Base-by-base conservation (phyloP, 2,113 vertebrate genomes). In the Apus apus region DNA sequence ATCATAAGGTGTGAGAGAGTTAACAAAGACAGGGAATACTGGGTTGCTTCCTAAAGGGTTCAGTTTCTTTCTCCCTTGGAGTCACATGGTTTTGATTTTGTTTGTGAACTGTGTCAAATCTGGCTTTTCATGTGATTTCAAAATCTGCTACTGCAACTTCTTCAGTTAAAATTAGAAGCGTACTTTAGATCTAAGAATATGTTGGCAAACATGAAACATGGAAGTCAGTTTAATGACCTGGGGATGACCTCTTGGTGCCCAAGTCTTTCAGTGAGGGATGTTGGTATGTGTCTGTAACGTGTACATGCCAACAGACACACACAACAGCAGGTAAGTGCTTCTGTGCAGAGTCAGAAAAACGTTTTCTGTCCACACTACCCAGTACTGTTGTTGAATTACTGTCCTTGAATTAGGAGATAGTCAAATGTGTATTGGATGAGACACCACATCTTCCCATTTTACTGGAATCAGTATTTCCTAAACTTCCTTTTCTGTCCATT, bases 1-100 rank as follows among this genome's bases (percentile, higher is more conserved):
- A 78, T 81, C 20, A 9, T 60, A 72, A 74, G 30, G 50, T 85
- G 22, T 68, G 50, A 40, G 53, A 60, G 18, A 38, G 18, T 81
- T 94, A 87, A 72, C 81, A 34, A 78, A 89, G 61, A 9, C 61
- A 51, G 32, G 43, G 87, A 85, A 43, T 62, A 79, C 25, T 30
- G 20, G 50, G 20, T 78, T 3, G 15, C 48, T 85, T 85, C 40
- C 90, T 72, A 71, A 40, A 80, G 22, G 21, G 10, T 54, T 77
- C 36, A 13, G 14, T 87, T 82, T 85, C 23, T 81, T 75, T 74
- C 64, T 93, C 54, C 19, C 56, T 62, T 83, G 66, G 83, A 86
- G 14, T 82, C 82, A 92, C 80, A 27, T 91, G 74, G 66, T 66
- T 96, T 91, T 79, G 76, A 94, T 95, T 94, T 96, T 90, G 57